A percentile compares a stretch with the other conserved stretches of the same genome.
phyloP scores from a whole-genome alignment of 1,140 invertebrate genomes.

The Drosophila bifasciata region DNA sequence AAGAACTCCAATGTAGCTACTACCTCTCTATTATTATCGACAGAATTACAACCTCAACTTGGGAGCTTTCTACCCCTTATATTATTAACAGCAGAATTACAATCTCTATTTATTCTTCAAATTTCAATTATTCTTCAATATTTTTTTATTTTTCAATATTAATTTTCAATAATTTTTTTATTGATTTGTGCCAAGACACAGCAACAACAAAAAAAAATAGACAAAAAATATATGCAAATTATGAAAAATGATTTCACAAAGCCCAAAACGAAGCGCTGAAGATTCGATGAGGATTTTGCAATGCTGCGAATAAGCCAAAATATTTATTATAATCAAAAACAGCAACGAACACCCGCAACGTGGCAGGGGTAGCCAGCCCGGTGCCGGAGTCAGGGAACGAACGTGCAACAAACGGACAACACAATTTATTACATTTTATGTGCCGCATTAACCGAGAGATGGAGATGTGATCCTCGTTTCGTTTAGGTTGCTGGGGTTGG shows the following conservation, averaged over 20 bases:
- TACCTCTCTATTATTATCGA: no score
- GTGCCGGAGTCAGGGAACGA: slow-evolving; percentile 16
- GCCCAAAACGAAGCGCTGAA: slow-evolving; percentile 13
- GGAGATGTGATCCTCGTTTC: slow-evolving; percentile 73
- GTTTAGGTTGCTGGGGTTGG: slow-evolving; percentile 31
- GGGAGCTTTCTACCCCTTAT: no score
- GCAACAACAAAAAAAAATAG: no score
- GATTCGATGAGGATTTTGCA: slow-evolving; percentile 50
- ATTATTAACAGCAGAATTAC: no score
- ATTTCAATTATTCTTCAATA: no score
- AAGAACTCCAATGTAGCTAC: no score
- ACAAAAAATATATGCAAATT: slow-evolving; percentile 64
- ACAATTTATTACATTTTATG: slow-evolving; percentile 79
- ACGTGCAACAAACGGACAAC: slow-evolving; percentile 59
- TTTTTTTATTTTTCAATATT: slow-evolving; percentile 3
- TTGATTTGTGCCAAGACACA: slow-evolving; percentile 11
- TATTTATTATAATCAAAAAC: slow-evolving; percentile 76
- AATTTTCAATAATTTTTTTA: slow-evolving; percentile 11
- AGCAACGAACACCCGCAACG: slow-evolving; percentile 60
- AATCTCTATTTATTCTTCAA: background rate
- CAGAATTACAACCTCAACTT: no score
- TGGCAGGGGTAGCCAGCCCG: slow-evolving; percentile 5
- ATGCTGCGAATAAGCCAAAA: slow-evolving; percentile 67
- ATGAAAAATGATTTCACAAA: slow-evolving; percentile 52
- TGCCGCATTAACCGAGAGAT: slow-evolving; percentile 70